Base-by-base conservation (phyloP, 2,888 invertebrate genomes). In the Escarpia spicata region DNA sequence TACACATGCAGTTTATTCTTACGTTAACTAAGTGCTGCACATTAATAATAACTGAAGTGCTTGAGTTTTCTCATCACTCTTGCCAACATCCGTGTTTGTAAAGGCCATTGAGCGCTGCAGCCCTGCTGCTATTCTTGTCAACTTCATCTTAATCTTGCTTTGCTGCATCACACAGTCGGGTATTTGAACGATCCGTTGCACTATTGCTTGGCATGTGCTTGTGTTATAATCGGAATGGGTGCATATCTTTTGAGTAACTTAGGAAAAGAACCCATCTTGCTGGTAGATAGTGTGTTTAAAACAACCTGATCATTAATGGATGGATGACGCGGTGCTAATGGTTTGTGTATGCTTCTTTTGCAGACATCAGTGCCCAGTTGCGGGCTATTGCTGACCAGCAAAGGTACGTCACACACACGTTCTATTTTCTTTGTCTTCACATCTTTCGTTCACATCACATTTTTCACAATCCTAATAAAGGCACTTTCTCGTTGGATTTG, bases 351-450 rank as follows among this genome's bases (percentile, higher is more conserved):
- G 89, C 90, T 92, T 37, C 0, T 90, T 89, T 93, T 93, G 19
- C 93, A 93, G 93, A 93, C 44, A 93, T 94, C 12, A 92, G 93
- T 3, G 93, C 92, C 9, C 94, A 94, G 90, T 75, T 94, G 44
- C 92, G 93, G 91, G 93, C 93, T 31, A 93, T 94, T 43, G 94
- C 94, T 52, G 94, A 94, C 58, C 93, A 93, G 91, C 93, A 93
- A 75, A 93, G 93, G 92, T 93, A 44, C 12, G 91, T 43, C 60
- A 60, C 60, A 60, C 60, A 60, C 26, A 26, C 26, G 19, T 75
- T 75, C n/a, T 75, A 6, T 75, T 75, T 19, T 75, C 19, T 52
- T 52, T 12, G 15, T 75, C n/a, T 75, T 75, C 4, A 6, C 75
- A 60, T 19, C 19, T n/a, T 15, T 26, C 75, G 6, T n/a, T n/a